Conservation (phyloP, 2,113 vertebrate genomes). For the Chaetops frenatus region DNA sequence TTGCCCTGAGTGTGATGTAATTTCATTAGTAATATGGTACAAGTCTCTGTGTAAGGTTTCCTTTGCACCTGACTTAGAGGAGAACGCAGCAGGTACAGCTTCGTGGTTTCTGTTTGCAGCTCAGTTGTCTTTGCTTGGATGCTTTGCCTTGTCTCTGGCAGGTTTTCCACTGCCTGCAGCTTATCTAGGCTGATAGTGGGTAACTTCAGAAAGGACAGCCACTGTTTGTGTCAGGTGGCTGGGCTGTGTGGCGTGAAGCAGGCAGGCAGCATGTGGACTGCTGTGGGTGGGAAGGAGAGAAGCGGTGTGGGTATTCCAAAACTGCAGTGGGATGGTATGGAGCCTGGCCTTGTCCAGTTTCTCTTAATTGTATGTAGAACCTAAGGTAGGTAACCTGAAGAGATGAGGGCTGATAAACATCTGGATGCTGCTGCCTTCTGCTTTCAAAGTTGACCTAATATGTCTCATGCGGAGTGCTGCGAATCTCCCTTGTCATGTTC, state of each 20-base stretch:
- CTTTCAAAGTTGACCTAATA: neutral
- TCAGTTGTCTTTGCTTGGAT: neutral
- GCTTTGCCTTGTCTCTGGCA: neutral
- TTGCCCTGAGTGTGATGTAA: neutral
- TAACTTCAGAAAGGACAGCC: neutral
- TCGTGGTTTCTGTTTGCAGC: neutral
- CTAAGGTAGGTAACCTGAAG: neutral
- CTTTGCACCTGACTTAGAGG: neutral
- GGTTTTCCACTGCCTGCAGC: neutral
- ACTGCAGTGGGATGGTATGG: rapidly evolving
- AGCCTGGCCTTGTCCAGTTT: neutral
- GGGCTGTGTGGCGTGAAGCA: neutral
- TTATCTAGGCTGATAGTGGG: neutral
- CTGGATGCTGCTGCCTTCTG: neutral
- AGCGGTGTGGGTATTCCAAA: neutral
- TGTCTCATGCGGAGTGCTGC: neutral
- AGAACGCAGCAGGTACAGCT: neutral
- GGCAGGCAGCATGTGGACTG: neutral
- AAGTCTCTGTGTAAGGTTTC: neutral
- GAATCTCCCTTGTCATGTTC: neutral
- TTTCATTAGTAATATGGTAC: neutral
- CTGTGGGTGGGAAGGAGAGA: neutral
- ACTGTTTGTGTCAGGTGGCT: neutral
- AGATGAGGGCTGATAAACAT: neutral
- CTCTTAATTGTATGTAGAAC: neutral